A percentile compares a stretch with the other conserved stretches of the same genome.
phyloP scores from a whole-genome alignment of 2,888 invertebrate genomes.

The Drosophila prostipennis region DNA sequence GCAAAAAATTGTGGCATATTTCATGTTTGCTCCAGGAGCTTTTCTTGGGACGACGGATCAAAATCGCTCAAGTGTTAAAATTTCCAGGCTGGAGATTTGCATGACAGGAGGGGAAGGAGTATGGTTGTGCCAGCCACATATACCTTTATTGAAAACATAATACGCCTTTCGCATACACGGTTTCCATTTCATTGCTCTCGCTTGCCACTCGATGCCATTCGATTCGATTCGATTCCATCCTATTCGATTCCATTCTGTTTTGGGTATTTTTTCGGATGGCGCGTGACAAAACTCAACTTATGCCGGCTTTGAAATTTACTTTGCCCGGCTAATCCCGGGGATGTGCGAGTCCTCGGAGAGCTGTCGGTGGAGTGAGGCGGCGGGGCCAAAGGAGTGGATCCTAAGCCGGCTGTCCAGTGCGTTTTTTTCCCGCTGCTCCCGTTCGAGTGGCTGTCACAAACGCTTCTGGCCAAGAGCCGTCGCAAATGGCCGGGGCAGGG shows the following conservation, averaged over 20 bases:
- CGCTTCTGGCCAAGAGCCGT: constrained; percentile 43
- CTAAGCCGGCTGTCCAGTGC: constrained; percentile 60
- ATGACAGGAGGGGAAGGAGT: constrained; percentile 42
- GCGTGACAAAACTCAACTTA: constrained; percentile 78
- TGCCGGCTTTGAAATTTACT: constrained; percentile 60
- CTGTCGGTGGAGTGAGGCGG: constrained; percentile 9
- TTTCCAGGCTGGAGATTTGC: constrained; percentile 72
- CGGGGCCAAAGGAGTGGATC: constrained; percentile 15
- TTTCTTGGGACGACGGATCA: constrained; percentile 50
- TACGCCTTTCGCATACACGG: constrained; percentile 53
- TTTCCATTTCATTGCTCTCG: constrained; percentile 53
- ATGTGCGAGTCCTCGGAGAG: constrained; percentile 11
- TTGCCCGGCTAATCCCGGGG: constrained; percentile 61
- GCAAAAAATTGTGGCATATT: constrained; percentile 73
- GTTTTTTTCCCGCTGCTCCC: constrained; percentile 20
- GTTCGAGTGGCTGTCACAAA: constrained; percentile 67
- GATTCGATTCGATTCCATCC: constrained; percentile 39
- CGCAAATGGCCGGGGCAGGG: constrained; percentile 49
- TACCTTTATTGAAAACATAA: constrained; percentile 76
- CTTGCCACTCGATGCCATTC: constrained; percentile 30
- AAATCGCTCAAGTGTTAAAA: constrained; percentile 73
- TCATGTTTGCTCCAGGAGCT: constrained; percentile 71
- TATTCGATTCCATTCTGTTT: constrained; percentile 37
- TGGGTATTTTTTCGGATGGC: constrained; percentile 25
- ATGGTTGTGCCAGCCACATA: constrained; percentile 14